Evolutionary conservation across 2,797 vertebrate species (phyloP).

Genomic region (Psittacula echo): DNA sequence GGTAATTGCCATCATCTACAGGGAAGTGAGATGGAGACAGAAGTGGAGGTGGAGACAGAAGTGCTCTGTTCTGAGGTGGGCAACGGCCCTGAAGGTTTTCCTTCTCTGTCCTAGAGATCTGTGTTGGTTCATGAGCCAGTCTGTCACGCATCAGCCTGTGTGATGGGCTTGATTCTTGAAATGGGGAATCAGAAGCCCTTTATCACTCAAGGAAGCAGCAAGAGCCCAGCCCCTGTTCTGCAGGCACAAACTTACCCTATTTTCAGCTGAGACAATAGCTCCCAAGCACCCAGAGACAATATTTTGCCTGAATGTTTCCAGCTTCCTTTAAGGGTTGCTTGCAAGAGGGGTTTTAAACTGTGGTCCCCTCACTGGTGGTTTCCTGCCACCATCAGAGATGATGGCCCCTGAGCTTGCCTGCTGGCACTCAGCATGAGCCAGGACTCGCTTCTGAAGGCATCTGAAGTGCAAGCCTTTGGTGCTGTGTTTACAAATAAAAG

Average conservation of each 20-base stretch:
- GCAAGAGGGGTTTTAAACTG: background rate
- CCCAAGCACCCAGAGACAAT: background rate
- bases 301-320: background rate
- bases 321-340: background rate
- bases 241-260: background rate
- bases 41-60: background rate
- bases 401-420: background rate
- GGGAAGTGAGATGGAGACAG: background rate
- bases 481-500: background rate
- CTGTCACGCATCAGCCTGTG: background rate
- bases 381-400: background rate
- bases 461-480: background rate
- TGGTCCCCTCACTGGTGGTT: background rate
- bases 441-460: rapidly evolving
- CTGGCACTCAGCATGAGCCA: background rate
- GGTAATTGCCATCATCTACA: background rate
- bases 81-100: background rate
- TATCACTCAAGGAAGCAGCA: background rate
- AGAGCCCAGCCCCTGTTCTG: background rate
- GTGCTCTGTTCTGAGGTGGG: background rate
- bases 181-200: background rate
- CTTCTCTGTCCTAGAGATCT: background rate
- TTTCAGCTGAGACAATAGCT: background rate
- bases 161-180: background rate
- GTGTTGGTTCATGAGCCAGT: background rate